These are phyloP conservation scores for Campoletis raptor DNA, from an alignment of 2,888 invertebrate species.

Conservation along the genomic window DNA sequence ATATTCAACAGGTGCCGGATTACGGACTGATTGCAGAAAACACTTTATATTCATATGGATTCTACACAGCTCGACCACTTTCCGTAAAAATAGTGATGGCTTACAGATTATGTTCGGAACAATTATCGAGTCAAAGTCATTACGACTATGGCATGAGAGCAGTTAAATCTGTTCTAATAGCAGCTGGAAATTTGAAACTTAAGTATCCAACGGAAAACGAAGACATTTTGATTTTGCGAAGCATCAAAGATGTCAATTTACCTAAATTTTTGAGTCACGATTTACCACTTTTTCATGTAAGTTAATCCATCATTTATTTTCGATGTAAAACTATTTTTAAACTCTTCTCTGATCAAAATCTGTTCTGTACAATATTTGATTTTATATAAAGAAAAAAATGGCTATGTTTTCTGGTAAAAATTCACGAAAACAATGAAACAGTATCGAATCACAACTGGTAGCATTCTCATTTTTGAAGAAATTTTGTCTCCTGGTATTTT, in stretches of 20 bases:
- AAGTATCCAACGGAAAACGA: constrained; percentile 88
- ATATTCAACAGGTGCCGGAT: constrained; percentile 86
- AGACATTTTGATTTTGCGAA: constrained; percentile 87
- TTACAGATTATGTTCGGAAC: constrained; percentile 88
- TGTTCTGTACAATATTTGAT: too few species aligned
- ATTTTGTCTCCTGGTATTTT: too few species aligned
- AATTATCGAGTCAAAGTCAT: constrained; percentile 88
- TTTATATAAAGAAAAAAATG: background rate
- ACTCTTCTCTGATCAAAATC: too few species aligned
- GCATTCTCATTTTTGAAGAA: too few species aligned
- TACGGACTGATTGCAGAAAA: constrained; percentile 88
- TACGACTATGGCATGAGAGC: constrained; percentile 90
- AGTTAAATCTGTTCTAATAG: constrained; percentile 88
- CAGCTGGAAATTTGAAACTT: constrained; percentile 88
- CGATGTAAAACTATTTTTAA: too few species aligned
- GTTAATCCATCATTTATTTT: constrained; percentile 32
- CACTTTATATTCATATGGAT: constrained; percentile 88
- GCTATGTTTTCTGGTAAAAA: too few species aligned
- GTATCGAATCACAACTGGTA: too few species aligned
- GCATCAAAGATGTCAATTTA: constrained; percentile 89
- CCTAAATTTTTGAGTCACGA: constrained; percentile 88
- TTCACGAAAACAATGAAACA: too few species aligned
- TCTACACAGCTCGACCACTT: constrained; percentile 87
- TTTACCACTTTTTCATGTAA: constrained; percentile 87
- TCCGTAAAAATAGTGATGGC: constrained; percentile 89